Percentiles rank a stretch among this genome's conserved stretches.
phyloP scores from a whole-genome alignment of 2,888 invertebrate species.

The Ormyrus thymus region DNA sequence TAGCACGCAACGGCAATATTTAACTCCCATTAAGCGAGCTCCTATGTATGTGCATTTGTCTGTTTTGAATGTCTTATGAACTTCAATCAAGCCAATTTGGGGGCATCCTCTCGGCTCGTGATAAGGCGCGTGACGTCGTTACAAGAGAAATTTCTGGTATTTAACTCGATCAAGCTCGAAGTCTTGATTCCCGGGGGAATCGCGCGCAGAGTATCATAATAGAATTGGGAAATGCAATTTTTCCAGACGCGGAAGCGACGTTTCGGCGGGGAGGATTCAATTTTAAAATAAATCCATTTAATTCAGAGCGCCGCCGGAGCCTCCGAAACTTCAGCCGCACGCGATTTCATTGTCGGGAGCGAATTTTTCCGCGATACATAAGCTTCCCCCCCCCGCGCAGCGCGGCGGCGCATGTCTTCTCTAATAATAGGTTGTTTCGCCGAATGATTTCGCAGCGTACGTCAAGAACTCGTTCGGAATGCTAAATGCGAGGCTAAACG shows the following conservation, averaged over 20 bases:
- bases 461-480: slow-evolving; percentile 50
- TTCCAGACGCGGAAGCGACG: neutral
- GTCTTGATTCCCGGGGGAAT: slow-evolving; percentile 22
- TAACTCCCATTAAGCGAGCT: too few species aligned
- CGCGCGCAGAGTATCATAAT: neutral
- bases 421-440: slow-evolving; percentile 20
- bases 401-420: neutral
- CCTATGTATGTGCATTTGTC: neutral
- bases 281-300: neutral
- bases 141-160: slow-evolving; percentile 45
- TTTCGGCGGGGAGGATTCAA: neutral
- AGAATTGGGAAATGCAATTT: slow-evolving; percentile 14
- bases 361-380: too few species aligned
- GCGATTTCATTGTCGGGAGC: too few species aligned
- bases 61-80: slow-evolving; percentile 42
- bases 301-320: neutral
- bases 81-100: slow-evolving; percentile 45
- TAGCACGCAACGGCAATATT: too few species aligned
- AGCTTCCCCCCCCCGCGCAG: neutral
- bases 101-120: slow-evolving; percentile 5
- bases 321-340: too few species aligned
- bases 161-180: slow-evolving; percentile 51
- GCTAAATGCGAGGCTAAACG: slow-evolving; percentile 39
- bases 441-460: slow-evolving; percentile 28
- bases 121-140: slow-evolving; percentile 46